Evolutionary conservation across 1,140 invertebrate species (phyloP).

Genomic region (Drosophila micromelanica): DNA sequence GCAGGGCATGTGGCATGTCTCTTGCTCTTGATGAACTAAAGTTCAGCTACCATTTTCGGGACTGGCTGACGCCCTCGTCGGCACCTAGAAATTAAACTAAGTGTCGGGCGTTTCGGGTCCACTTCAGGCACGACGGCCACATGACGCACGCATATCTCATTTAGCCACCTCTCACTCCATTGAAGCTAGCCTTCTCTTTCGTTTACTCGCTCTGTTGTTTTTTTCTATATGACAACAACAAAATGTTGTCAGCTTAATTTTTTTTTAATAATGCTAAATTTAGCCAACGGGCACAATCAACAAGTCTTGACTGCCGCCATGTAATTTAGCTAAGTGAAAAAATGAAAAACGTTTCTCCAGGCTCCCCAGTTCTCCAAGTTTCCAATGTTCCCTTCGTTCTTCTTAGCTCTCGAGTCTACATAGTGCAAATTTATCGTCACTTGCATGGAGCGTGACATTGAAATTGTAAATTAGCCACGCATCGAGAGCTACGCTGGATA

Average conservation of each 20-base stretch:
- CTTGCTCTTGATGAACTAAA: conserved; percentile 12
- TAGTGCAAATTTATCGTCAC: conserved; percentile 82
- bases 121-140: conserved; percentile 40
- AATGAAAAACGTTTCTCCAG: conserved; percentile 21
- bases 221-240: conserved; percentile 50
- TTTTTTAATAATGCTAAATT: conserved; percentile 80
- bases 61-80: conserved; percentile 47
- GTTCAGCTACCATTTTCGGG: conserved; percentile 16
- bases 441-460: conserved; percentile 81
- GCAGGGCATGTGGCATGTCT: conserved; percentile 71
- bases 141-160: conserved; percentile 71
- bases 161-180: conserved; percentile 13
- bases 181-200: conserved; percentile 3
- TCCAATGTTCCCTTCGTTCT: not conserved
- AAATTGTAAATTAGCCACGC: conserved; percentile 81
- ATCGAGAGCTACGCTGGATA: conserved; percentile 26
- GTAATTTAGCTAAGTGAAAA: conserved; percentile 77
- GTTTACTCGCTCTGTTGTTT: conserved; percentile 9
- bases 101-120: conserved; percentile 58
- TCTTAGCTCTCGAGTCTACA: conserved; percentile 24
- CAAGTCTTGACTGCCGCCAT: conserved; percentile 68
- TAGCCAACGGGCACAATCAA: conserved; percentile 70
- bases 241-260: conserved; percentile 80
- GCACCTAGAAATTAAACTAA: conserved; percentile 80
- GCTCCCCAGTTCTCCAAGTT: conserved; percentile 5